Base-by-base conservation (phyloP, 2,113 vertebrate genomes). In the Leptocoma aspasia region DNA sequence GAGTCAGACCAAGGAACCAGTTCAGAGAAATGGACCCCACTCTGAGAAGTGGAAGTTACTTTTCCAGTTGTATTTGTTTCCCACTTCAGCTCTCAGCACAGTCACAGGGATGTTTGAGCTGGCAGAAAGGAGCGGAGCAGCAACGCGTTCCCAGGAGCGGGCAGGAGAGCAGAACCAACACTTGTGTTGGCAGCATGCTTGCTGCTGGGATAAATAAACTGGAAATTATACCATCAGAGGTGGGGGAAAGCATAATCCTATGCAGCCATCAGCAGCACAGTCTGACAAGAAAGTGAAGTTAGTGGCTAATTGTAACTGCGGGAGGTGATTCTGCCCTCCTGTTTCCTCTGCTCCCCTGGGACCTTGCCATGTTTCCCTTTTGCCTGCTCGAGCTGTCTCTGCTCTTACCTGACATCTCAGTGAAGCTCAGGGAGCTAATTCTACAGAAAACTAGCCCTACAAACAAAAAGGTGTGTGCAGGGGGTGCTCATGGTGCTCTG, bases 131-230 rank as follows among this genome's bases (percentile, higher is more conserved):
- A 82, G 61, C 10, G 13, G 37, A 78, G 65, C 53, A 75, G 70
- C 68, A 42, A 19, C 0, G 0, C 0, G 0, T 39, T 81, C n/a
- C n/a, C 0, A 2, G 73, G 41, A 92, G 49, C 0, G 2, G 33
- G 68, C 50, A 59, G 72, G 59, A 90, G 65, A 78, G 70, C 65
- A 49, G 52, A 57, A n/a, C 37, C 70, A 66, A 10, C 24, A 0
- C 71, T 78, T 73, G 37, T 53, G 65, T 39, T 41, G 69, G 85
- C 72, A 73, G 41, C 6, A 0, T 1, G 15, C 41, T 90, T 60
- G 30, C 64, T 93, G 70, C 75, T 71, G 80, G 39, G 47, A 20
- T 76, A 42, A 71, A 50, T 31, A 28, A n/a, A 49, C 52, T 59
- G 31, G 50, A 35, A 79, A 64, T 86, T 30, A 15, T 1, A 64